Evolutionary conservation across 2,113 vertebrate genomes (phyloP).

Genomic region (Micronisus gabar): DNA sequence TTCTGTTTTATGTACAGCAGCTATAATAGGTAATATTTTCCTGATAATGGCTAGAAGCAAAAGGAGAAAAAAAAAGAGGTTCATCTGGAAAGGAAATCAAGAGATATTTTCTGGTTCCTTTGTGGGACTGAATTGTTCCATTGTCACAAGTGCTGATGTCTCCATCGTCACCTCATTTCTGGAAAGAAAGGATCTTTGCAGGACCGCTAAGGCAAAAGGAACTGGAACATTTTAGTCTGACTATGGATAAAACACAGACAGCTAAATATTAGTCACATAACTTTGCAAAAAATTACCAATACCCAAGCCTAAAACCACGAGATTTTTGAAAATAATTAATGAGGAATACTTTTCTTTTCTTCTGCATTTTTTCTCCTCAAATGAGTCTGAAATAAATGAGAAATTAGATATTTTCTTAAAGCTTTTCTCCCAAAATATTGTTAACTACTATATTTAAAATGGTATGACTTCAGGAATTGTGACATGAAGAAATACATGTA

Average conservation of each 20-base stretch:
- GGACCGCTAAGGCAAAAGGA: neutral
- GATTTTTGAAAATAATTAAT: neutral
- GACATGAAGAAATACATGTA: neutral
- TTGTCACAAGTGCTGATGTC: neutral
- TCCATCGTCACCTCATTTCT: neutral
- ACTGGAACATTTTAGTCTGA: neutral
- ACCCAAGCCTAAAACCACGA: neutral
- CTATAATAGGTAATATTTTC: neutral
- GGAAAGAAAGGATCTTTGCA: neutral
- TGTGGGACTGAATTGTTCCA: neutral
- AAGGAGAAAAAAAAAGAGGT: neutral
- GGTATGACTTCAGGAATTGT: neutral
- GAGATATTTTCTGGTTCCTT: neutral
- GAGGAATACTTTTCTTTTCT: neutral
- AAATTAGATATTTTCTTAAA: neutral
- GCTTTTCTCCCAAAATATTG: neutral
- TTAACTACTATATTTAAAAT: neutral
- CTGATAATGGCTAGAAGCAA: neutral
- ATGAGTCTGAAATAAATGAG: neutral
- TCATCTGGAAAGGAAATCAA: neutral
- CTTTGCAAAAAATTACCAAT: neutral
- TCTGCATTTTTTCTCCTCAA: neutral
- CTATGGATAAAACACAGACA: neutral
- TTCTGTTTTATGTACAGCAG: neutral
- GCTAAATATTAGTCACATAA: neutral